Conservation (phyloP, 2,888 invertebrate genomes). For the Colletes collaris region DNA sequence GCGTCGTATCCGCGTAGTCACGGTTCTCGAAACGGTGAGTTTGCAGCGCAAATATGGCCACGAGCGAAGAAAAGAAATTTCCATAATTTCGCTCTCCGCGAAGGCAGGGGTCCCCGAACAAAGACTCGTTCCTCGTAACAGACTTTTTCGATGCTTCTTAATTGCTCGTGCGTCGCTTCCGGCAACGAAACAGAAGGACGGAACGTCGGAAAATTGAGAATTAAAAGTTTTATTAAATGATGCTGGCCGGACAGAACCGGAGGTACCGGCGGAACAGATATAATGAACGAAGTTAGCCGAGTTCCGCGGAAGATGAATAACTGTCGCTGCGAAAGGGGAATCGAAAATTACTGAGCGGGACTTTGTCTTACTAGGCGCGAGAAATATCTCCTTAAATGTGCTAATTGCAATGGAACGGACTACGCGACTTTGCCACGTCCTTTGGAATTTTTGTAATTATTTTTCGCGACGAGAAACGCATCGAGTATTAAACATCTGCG, state of each 20-base stretch:
- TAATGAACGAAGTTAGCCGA: constrained; percentile 49
- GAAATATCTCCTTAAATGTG: constrained; percentile 6
- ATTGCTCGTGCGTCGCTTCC: constrained; percentile 37
- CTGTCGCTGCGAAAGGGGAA: constrained; percentile 18
- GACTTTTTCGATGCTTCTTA: constrained; percentile 25
- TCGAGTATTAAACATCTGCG: too few species aligned
- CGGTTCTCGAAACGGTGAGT: too few species aligned
- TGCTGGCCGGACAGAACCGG: constrained; percentile 8
- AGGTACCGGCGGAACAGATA: constrained; percentile 6
- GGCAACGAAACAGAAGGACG: constrained; percentile 10
- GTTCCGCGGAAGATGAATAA: constrained; percentile 34
- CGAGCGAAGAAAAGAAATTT: neutral
- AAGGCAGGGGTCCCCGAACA: neutral
- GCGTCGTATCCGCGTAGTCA: too few species aligned
- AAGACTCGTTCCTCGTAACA: neutral
- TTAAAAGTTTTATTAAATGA: constrained; percentile 56
- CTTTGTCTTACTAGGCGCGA: constrained; percentile 17
- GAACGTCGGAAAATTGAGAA: constrained; percentile 26
- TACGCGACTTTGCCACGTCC: too few species aligned
- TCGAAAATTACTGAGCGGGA: constrained; percentile 32
- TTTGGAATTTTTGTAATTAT: too few species aligned
- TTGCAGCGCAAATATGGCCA: too few species aligned
- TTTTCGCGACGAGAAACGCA: too few species aligned
- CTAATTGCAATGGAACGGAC: neutral
- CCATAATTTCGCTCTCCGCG: neutral